Percentiles rank a stretch among this genome's conserved stretches.
Evolutionary conservation across 2,797 vertebrate species (phyloP).

Genomic region (Buphagus erythrorhynchus): DNA sequence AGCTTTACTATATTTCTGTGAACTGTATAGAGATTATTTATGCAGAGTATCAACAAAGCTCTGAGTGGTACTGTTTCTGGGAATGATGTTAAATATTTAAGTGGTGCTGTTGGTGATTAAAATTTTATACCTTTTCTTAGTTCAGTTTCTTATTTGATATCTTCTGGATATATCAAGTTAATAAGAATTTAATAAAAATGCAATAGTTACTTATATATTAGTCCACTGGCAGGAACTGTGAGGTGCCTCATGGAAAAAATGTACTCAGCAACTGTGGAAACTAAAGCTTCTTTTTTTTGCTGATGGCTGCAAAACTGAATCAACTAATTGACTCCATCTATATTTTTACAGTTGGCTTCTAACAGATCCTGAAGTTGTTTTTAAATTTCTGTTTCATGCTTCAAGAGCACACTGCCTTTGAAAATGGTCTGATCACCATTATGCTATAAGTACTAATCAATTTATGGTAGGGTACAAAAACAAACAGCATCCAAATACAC

Average conservation of each 20-base stretch:
- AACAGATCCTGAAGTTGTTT: constrained; percentile 28
- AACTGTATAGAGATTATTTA: neutral
- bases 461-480: neutral
- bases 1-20: neutral
- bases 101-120: neutral
- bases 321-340: constrained; percentile 55
- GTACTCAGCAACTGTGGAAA: constrained; percentile 43
- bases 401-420: constrained; percentile 6
- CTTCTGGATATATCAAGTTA: neutral
- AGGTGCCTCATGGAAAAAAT: constrained; percentile 61
- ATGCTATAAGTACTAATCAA: neutral
- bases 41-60: neutral
- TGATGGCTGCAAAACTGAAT: constrained; percentile 50
- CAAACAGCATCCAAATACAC: constrained; percentile 13
- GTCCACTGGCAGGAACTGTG: neutral
- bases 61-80: neutral
- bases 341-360: constrained; percentile 67
- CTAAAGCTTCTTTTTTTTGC: constrained; percentile 40
- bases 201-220: neutral
- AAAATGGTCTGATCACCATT: neutral
- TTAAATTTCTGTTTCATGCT: constrained; percentile 43
- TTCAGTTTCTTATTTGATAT: neutral
- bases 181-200: neutral
- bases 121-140: neutral
- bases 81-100: neutral